Evolutionary conservation across 2,797 vertebrate species (phyloP), one percentile per base, ranked within the genome.

Genomic region (Mormyrus hasselquistii): DNA sequence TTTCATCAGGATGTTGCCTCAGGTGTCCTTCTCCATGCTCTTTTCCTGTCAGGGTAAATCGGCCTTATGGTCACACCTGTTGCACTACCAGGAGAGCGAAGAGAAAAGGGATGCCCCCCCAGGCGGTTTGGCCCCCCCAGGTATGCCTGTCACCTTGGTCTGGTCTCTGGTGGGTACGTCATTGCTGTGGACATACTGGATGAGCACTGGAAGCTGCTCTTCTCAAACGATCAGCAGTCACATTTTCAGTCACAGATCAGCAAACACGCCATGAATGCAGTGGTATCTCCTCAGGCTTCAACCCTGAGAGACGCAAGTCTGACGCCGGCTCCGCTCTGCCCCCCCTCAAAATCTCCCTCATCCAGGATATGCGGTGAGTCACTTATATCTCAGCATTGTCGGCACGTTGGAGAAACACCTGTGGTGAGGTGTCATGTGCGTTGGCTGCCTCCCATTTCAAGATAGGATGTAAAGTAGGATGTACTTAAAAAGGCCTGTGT

Each of bases 351-450:
- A 94, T 99, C 91, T 99, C 99, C 25, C 95, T 99, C 34, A 96
- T 98, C 91, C 97, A 98, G 93, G 99, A 99, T 94, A 99, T 99
- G 99, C 98, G 98, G 99, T 98, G 92, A 95, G 95, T 93, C 90
- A 41, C 59, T 6, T 29, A 8, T 59, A 9, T 22, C 57, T 59
- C 57, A 59, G n/a, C 57, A 22, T 59, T 22, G 57, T n/a, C 34
- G 5, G 10, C 52, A 12, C 22, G 0, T 16, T 7, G 73, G 73
- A 41, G 73, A 44, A 79, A 7, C 10, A 38, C 73, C 73, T 38
- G 34, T 79, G 29, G 25, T 0, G 10, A 2, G 10, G 14, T 9
- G 29, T 25, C 14, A 14, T 10, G 16, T 41, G 8, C 16, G 1
- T 19, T 44, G 34, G 19, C 34, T 41, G 25, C 53, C 9, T 59